A percentile compares a stretch with the other conserved stretches of the same genome.
phyloP scores from a whole-genome alignment of 2,797 vertebrate species.

The Amblyopsis hoosieri region DNA sequence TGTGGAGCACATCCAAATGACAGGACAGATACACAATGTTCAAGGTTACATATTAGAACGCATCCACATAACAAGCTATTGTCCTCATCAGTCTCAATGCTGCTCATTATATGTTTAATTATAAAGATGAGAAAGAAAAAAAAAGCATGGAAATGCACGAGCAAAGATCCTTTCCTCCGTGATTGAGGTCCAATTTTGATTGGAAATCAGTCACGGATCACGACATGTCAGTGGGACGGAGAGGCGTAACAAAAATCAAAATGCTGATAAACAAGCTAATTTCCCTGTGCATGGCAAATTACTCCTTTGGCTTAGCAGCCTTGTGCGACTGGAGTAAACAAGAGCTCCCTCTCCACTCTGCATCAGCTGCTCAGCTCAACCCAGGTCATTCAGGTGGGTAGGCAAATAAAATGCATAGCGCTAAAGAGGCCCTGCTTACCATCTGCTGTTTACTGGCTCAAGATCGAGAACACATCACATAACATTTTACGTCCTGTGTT shows the following conservation, averaged over 20 bases:
- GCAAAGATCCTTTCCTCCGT: constrained; percentile 52
- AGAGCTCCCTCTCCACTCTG: constrained; percentile 57
- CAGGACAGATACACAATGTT: constrained; percentile 58
- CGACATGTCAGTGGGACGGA: constrained; percentile 74
- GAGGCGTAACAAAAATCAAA: constrained; percentile 65
- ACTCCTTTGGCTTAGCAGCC: constrained; percentile 70
- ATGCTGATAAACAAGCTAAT: constrained; percentile 79
- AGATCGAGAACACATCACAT: constrained; percentile 51
- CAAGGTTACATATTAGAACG: constrained; percentile 73
- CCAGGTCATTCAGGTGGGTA: constrained; percentile 78
- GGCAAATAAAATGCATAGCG: constrained; percentile 68
- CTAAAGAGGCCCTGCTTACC: constrained; percentile 73
- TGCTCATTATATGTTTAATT: constrained; percentile 77
- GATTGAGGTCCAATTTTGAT: constrained; percentile 63
- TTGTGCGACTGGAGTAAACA: constrained; percentile 71
- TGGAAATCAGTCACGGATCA: constrained; percentile 81
- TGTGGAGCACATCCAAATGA: constrained; percentile 69
- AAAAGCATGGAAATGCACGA: constrained; percentile 32
- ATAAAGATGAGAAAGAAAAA: constrained; percentile 32
- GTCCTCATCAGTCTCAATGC: constrained; percentile 60
- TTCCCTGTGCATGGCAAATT: constrained; percentile 62
- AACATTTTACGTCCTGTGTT: constrained; percentile 54
- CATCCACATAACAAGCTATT: constrained; percentile 52
- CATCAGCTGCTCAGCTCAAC: constrained; percentile 66
- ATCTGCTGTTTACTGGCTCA: constrained; percentile 86